Evolutionary conservation across 2,113 vertebrate species (phyloP).

Genomic region (Microtus richardsoni): DNA sequence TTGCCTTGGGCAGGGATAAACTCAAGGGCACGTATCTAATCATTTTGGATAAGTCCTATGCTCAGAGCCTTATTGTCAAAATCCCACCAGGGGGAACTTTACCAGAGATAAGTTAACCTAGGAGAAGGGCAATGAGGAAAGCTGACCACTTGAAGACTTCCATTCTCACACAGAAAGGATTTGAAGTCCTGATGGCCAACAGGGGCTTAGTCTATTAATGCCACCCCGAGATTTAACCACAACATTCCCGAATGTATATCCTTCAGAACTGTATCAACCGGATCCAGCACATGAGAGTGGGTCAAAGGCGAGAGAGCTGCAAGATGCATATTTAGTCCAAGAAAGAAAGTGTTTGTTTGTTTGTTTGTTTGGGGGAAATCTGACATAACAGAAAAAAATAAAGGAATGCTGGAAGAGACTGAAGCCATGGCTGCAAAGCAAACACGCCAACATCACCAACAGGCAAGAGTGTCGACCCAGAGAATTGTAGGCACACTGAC

Average conservation of each 20-base stretch:
- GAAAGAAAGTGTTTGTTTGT: neutral
- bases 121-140: neutral
- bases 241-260: neutral
- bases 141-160: neutral
- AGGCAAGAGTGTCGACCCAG: neutral
- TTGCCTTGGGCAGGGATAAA: neutral
- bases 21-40: neutral
- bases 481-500: neutral
- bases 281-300: neutral
- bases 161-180: neutral
- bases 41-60: neutral
- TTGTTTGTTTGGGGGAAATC: neutral
- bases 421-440: neutral
- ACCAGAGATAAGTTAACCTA: neutral
- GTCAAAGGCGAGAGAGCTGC: neutral
- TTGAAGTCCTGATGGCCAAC: neutral
- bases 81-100: neutral
- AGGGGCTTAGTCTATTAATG: neutral
- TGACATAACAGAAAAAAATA: neutral
- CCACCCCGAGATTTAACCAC: neutral
- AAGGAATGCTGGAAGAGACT: neutral
- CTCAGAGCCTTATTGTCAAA: neutral
- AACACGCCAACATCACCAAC: neutral
- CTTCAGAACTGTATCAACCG: neutral
- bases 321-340: neutral